Base-by-base conservation (phyloP, 2,888 invertebrate genomes). In the Periphyllus acericola region DNA sequence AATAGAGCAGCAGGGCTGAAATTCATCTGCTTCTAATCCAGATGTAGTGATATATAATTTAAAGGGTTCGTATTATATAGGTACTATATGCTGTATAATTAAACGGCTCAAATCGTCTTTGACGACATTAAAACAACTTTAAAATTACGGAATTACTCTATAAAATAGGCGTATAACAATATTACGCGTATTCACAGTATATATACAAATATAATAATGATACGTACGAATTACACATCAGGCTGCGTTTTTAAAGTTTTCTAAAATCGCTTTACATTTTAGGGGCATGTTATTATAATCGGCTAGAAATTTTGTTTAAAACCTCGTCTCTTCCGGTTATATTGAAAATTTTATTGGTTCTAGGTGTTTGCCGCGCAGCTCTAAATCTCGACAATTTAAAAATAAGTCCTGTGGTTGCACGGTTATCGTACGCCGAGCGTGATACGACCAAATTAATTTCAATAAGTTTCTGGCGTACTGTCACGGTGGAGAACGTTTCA, bases 401-500 rank as follows among this genome's bases (percentile, higher is more conserved):
- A 81, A 68, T 78, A 34, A 17, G 34, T 32, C 19, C 21, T 21
- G 11, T 14, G 14, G 46, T 46, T 1, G 11, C 14, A 34, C 6
- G 19, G 19, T 72, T 36, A 72, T 72, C 21, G 14, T 4, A 34
- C 21, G 34, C 72, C 34, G 34, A 6, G 72, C 55, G 72, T n/a
- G 52, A 72, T 72, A 34, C 29, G n/a, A 83, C n/a, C 36, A 21
- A 83, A 55, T 83, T 52, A 74, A 83, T 83, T 55, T 72, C 52
- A 72, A 72, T 68, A 29, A 29, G 68, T 68, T 32, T 46, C 14
- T 29, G 60, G 40, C 6, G 25, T 46, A 68, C 21, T 29, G 25
- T 9, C 60, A 25, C 25, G 14, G 0, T 60, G 60, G 5, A 21
- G 60, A 66, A 29, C 40, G 40, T 83, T 83, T 74, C 55, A 55